Percentiles rank a stretch among this genome's conserved stretches.
Conservation (phyloP, 2,797 vertebrate species). For the Sebastes nivosus region DNA sequence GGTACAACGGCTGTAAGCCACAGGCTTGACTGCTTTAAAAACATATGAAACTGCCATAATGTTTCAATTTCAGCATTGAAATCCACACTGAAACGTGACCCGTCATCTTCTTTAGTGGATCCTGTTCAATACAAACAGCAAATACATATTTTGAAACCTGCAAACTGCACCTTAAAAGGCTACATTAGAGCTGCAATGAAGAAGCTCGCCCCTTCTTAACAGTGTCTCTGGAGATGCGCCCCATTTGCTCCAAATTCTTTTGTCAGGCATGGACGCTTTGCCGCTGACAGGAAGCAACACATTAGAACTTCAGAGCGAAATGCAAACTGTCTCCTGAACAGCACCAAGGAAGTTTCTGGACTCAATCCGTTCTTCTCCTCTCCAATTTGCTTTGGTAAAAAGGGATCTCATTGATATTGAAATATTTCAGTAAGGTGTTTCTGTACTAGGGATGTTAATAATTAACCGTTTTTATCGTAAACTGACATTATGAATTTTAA, state of each 20-base stretch:
- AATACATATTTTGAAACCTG: background rate
- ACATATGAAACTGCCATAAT: background rate
- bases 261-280: constrained; percentile 27
- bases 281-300: constrained; percentile 26
- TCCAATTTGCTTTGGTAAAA: background rate
- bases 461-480: too few species aligned
- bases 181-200: background rate
- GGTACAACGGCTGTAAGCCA: background rate
- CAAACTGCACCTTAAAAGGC: background rate
- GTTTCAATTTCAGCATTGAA: background rate
- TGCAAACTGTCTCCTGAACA: background rate
- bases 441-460: too few species aligned
- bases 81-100: background rate
- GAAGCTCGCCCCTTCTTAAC: background rate
- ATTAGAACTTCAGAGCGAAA: constrained; percentile 14
- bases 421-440: background rate
- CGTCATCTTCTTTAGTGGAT: background rate
- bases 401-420: background rate
- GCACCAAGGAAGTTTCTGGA: background rate
- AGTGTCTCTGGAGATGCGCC: constrained; percentile 9
- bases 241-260: constrained; percentile 32
- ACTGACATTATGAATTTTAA: too few species aligned
- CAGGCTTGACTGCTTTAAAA: background rate
- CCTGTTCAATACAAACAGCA: background rate
- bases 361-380: background rate